Conservation (phyloP, 2,113 vertebrate species). For the Hippocampus abdominalis region DNA sequence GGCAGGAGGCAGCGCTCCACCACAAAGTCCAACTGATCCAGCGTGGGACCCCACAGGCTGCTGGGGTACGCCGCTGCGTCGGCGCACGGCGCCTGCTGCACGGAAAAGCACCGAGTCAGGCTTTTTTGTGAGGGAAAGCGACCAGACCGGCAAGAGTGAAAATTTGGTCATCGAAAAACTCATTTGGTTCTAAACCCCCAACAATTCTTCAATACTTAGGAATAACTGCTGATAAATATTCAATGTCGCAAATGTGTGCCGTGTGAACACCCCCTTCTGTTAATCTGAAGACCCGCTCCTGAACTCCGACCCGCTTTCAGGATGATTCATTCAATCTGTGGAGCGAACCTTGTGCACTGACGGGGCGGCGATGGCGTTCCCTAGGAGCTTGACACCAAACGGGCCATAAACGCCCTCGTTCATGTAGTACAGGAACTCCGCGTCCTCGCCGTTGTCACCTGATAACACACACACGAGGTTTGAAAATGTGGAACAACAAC, state of each 20-base stretch:
- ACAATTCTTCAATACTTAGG: no score
- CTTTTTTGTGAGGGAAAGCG: no score
- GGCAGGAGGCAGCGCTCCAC: constrained; percentile 92
- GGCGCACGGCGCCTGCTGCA: constrained; percentile 52
- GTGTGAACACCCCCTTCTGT: no score
- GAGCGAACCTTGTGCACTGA: constrained; percentile 88
- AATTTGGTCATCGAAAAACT: no score
- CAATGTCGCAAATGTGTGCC: no score
- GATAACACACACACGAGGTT: constrained; percentile 43
- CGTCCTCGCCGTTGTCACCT: constrained; percentile 78
- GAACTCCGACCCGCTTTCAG: constrained; percentile 5
- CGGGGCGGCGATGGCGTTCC: constrained; percentile 63
- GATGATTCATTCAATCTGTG: constrained; percentile 15
- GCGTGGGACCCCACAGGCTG: constrained; percentile 93
- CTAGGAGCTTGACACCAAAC: constrained; percentile 88
- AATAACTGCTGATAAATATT: no score
- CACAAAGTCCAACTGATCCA: constrained; percentile 91
- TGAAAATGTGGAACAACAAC: constrained; percentile 8
- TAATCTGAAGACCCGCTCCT: background rate
- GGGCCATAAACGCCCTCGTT: constrained; percentile 97
- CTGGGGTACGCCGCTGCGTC: constrained; percentile 86
- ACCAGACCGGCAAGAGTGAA: no score
- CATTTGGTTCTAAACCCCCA: no score
- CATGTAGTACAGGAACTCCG: constrained; percentile 90
- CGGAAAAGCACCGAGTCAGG: background rate